Conservation (phyloP, 1,140 invertebrate species). For the Eciton burchellii region DNA sequence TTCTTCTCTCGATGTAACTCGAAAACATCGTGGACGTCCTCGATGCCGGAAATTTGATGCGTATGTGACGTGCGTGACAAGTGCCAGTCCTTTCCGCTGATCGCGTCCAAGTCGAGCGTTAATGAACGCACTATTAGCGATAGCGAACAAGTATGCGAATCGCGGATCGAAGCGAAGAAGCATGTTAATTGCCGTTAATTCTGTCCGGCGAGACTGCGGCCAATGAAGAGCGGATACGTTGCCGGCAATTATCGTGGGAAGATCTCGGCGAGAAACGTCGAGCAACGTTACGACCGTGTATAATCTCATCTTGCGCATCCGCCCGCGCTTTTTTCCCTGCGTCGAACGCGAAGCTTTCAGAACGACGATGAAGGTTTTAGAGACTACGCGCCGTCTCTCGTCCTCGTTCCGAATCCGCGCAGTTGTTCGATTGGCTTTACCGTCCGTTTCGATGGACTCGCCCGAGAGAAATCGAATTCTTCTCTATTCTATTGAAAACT, state of each 20-base stretch:
- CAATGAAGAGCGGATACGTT: slow-evolving; percentile 35
- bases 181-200: slow-evolving; percentile 62
- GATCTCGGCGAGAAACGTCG: slow-evolving; percentile 43
- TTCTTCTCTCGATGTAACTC: neutral
- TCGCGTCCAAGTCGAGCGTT: slow-evolving; percentile 2
- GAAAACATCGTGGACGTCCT: no score
- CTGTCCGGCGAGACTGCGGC: slow-evolving; percentile 25
- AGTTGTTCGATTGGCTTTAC: neutral
- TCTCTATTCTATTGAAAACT: neutral
- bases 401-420: neutral
- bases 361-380: slow-evolving; percentile 1
- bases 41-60: neutral
- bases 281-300: slow-evolving; percentile 30
- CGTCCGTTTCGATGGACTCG: neutral
- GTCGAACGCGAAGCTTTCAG: neutral
- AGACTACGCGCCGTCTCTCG: neutral
- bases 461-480: neutral
- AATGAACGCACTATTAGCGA: slow-evolving; percentile 48
- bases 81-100: slow-evolving; percentile 16
- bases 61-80: slow-evolving; percentile 24
- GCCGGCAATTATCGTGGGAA: slow-evolving; percentile 18
- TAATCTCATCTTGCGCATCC: slow-evolving; percentile 48
- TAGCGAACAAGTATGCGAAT: neutral
- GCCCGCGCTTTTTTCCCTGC: slow-evolving; percentile 4
- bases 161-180: slow-evolving; percentile 38